These are phyloP conservation scores for Bombus superbus DNA, from an alignment of 1,140 invertebrate genomes.

Conservation along the genomic window DNA sequence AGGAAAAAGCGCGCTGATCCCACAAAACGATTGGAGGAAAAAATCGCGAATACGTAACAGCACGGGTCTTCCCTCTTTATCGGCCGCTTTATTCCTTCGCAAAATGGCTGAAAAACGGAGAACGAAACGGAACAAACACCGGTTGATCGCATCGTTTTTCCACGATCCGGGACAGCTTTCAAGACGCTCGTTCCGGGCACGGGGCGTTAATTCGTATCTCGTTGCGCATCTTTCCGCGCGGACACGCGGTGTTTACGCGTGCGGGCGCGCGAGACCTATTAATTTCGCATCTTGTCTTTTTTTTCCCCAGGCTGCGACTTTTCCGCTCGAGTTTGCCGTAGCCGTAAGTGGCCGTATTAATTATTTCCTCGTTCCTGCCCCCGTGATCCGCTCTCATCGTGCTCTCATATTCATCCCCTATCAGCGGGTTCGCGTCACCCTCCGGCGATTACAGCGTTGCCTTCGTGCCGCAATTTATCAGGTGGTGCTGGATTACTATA, in stretches of 20 bases:
- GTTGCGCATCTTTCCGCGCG: conserved; percentile 28
- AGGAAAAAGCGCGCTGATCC: too few species aligned
- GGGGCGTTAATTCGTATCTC: conserved; percentile 50
- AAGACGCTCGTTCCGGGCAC: background rate
- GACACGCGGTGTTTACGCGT: background rate
- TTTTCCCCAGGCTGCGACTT: background rate
- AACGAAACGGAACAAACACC: background rate
- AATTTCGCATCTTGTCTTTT: background rate
- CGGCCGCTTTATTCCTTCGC: background rate
- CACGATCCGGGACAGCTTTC: conserved; percentile 16
- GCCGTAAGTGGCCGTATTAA: conserved; percentile 52
- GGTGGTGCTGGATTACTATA: conserved; percentile 58
- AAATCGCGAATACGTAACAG: background rate
- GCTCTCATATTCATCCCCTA: background rate
- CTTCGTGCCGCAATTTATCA: conserved; percentile 65
- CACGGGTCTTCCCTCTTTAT: background rate
- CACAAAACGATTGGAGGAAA: background rate
- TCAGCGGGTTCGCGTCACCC: conserved; percentile 1
- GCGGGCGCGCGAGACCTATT: conserved; percentile 8
- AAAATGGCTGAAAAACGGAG: background rate
- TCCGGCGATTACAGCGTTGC: conserved; percentile 50
- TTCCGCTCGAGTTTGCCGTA: conserved; percentile 16
- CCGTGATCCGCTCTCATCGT: background rate
- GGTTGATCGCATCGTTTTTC: conserved; percentile 19
- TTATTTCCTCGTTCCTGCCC: conserved; percentile 40